Evolutionary conservation across 2,797 vertebrate species (phyloP).

Genomic region (Fratercula arctica): DNA sequence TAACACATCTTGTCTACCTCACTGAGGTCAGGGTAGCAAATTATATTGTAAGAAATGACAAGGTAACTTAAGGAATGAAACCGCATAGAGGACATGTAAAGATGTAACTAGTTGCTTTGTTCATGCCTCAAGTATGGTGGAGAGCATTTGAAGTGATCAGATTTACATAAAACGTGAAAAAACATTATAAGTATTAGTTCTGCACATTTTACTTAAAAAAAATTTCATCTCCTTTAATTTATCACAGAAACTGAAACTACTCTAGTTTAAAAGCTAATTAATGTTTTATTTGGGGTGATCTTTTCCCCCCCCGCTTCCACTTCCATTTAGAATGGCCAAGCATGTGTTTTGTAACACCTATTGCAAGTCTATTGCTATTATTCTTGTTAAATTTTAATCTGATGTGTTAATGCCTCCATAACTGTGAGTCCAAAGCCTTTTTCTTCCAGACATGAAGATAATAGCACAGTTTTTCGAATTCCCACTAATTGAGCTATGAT

Average conservation of each 20-base stretch:
- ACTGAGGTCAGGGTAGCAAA: neutral
- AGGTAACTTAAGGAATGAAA: neutral
- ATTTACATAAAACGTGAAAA: neutral
- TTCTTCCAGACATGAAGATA: conserved; percentile 5
- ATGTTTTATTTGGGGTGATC: neutral
- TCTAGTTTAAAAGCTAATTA: neutral
- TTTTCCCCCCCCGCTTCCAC: neutral
- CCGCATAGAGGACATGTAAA: neutral
- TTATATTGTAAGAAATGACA: neutral
- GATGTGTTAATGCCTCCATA: neutral
- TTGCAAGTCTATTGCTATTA: neutral
- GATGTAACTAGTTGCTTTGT: neutral
- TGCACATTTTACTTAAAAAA: neutral
- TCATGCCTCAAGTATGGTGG: neutral
- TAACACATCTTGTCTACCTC: neutral
- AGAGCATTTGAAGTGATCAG: neutral
- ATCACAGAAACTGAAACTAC: neutral
- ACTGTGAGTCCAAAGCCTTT: neutral
- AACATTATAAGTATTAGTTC: neutral
- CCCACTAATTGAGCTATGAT: conserved; percentile 11
- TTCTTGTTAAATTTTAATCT: neutral
- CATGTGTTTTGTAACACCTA: neutral
- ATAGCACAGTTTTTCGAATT: conserved; percentile 16
- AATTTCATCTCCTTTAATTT: neutral
- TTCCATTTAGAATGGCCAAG: neutral